These are phyloP conservation scores for Thera obeliscata DNA, from an alignment of 2,888 invertebrate species.

Conservation along the genomic window DNA sequence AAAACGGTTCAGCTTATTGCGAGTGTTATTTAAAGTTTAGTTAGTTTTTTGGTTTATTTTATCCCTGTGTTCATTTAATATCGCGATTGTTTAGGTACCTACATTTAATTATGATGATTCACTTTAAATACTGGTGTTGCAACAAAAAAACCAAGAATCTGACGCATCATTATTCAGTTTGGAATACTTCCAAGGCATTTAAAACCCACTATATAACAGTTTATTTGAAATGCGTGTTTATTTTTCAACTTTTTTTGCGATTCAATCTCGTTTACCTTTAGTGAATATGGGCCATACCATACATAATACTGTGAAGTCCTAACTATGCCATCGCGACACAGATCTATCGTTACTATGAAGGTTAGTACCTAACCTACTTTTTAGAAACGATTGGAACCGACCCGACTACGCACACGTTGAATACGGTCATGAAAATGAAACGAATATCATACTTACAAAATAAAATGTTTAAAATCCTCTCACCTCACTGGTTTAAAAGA, in stretches of 20 bases:
- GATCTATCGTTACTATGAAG: neutral
- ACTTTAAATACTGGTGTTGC: no score
- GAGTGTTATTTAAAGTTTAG: no score
- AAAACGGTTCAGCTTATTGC: no score
- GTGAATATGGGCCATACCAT: neutral
- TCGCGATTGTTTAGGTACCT: no score
- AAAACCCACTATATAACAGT: no score
- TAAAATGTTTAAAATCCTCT: no score
- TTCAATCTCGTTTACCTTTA: neutral
- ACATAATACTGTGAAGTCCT: no score
- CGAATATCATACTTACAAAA: neutral
- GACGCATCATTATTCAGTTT: no score
- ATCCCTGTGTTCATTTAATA: no score
- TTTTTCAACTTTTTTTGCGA: neutral
- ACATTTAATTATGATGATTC: neutral
- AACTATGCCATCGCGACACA: conserved; percentile 4
- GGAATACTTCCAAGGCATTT: neutral
- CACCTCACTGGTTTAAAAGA: no score
- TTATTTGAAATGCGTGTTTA: neutral
- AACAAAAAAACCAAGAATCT: no score
- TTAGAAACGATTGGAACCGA: neutral
- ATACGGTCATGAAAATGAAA: neutral
- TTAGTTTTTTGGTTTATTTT: no score
- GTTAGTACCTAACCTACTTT: neutral
- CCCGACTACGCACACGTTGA: neutral